Evolutionary conservation across 2,113 vertebrate species (phyloP).

Genomic region (Pygoscelis adeliae): DNA sequence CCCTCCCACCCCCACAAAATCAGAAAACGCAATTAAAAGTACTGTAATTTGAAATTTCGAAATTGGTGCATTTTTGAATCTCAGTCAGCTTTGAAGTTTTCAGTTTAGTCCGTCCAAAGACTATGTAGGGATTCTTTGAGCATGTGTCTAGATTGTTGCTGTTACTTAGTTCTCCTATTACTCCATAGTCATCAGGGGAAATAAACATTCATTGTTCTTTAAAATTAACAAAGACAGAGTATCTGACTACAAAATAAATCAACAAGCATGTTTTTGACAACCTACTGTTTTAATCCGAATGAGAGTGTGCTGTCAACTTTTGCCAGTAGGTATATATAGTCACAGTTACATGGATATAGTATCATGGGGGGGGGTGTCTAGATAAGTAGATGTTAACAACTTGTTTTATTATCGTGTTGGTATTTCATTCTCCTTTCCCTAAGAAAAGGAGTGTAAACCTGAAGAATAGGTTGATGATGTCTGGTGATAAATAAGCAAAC

Average conservation of each 20-base stretch:
- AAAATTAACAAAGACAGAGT: background rate
- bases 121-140: background rate
- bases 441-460: background rate
- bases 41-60: constrained; percentile 29
- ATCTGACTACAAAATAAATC: constrained; percentile 6
- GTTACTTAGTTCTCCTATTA: constrained; percentile 26
- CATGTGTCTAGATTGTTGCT: background rate
- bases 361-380: background rate
- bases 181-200: background rate
- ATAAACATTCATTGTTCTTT: constrained; percentile 32
- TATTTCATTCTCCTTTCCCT: background rate
- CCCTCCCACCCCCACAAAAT: background rate
- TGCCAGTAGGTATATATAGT: background rate
- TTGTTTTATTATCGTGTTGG: background rate
- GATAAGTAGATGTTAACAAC: background rate
- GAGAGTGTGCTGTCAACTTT: background rate
- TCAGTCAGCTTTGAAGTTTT: constrained; percentile 20
- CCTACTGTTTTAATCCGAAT: background rate
- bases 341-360: background rate
- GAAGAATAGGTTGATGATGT: fast-evolving
- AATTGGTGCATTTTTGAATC: background rate
- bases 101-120: background rate
- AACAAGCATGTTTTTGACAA: background rate
- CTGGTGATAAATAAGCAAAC: background rate
- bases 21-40: background rate